Evolutionary conservation across 2,797 vertebrate species (phyloP), one percentile per base, ranked within the genome.

Genomic region (Cynodonichthys magdalenae): DNA sequence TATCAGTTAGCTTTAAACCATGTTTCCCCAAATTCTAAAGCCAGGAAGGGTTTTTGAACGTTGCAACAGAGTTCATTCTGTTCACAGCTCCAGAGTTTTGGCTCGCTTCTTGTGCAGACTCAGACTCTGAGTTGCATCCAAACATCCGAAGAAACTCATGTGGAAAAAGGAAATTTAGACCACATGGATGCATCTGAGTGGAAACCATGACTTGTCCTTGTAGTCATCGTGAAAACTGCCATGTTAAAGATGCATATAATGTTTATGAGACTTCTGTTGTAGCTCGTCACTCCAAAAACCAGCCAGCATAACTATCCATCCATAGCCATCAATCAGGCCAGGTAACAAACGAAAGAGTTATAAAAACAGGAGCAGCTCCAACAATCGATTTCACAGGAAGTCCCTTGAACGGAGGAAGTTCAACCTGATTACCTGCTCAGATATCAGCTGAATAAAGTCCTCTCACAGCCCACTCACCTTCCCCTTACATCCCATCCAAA

Each of bases 371-470:
- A 59, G 52, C n/a, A 7, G 20, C 24, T 45, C 31, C 0, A 17
- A 31, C 39, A 51, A 51, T 62, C 39, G 15, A 50, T 31, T 48
- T 18, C 27, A 53, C 51, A 45, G 68, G 71, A 63, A 76, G 52
- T 29, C 44, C 47, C 31, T 9, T 6, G 4, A 1, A 42, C 6
- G 49, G 36, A 50, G 76, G 60, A 73, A 49, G 51, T 46, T 57
- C 29, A 5, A 29, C 55, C 17, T 67, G 71, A 86, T 68, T 71
- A 86, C 80, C 70, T 82, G 77, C 39, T 53, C 55, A 24, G 67
- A 68, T 53, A 68, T 50, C 53, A 59, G 52, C 53, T 29, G 67
- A 71, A 50, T n/a, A 65, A 61, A 6, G 0, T 59, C 36, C 36
- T 39, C 36, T 14, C 18, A 12, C 52, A 36, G 55, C 48, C 48